A percentile compares a stretch with the other conserved stretches of the same genome.
Evolutionary conservation across 1,140 invertebrate species (phyloP).

Genomic region (Calephelis nemesis): DNA sequence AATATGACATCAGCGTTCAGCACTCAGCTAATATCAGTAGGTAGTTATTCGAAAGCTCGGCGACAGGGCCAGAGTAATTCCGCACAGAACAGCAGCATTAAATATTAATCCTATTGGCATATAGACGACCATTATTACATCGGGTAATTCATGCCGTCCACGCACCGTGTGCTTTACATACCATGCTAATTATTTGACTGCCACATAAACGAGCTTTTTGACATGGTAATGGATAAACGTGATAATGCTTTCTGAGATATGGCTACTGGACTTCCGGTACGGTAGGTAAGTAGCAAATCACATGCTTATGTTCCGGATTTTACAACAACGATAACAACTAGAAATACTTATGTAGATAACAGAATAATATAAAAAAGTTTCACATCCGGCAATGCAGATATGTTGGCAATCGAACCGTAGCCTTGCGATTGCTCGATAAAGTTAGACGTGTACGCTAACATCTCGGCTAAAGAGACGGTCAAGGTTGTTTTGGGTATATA

Average conservation of each 20-base stretch:
- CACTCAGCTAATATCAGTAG: constrained; percentile 45
- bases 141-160: constrained; percentile 45
- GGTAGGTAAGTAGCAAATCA: too few relatives aligned
- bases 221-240: neutral
- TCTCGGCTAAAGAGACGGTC: too few relatives aligned
- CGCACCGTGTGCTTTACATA: constrained; percentile 43
- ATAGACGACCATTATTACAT: constrained; percentile 58
- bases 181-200: constrained; percentile 54
- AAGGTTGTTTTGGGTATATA: too few relatives aligned
- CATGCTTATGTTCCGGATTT: too few relatives aligned
- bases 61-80: constrained; percentile 64
- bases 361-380: too few relatives aligned
- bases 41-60: constrained; percentile 64
- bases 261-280: neutral
- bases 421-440: too few relatives aligned
- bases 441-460: too few relatives aligned
- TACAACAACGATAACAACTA: too few relatives aligned
- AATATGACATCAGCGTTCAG: constrained; percentile 28
- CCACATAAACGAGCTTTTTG: constrained; percentile 22
- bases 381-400: too few relatives aligned
- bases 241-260: neutral
- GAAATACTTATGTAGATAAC: too few relatives aligned
- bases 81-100: constrained; percentile 62
- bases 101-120: constrained; percentile 74
- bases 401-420: too few relatives aligned